Evolutionary conservation across 2,797 vertebrate species (phyloP).

Genomic region (Phylloscopus collybita): DNA sequence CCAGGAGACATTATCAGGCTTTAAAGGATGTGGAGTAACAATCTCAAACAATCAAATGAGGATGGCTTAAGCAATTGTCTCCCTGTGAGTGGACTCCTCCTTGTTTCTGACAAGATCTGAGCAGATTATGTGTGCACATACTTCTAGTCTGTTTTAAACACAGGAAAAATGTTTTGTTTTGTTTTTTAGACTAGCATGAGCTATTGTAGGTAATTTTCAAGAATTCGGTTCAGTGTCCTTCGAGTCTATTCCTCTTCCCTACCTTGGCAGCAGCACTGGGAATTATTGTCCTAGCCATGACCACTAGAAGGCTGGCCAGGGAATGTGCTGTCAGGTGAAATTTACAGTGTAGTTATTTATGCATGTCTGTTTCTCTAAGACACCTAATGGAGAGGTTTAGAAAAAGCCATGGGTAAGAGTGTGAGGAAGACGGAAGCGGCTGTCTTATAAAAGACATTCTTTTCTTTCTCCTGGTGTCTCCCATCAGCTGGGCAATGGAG

Average conservation of each 20-base stretch:
- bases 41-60: background rate
- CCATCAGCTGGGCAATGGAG: background rate
- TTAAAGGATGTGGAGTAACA: background rate
- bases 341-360: background rate
- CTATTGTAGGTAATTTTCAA: background rate
- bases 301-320: background rate
- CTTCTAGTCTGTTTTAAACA: background rate
- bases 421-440: background rate
- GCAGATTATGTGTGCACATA: accelerated
- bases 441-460: background rate
- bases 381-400: background rate
- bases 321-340: background rate
- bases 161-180: background rate
- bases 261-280: background rate
- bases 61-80: background rate
- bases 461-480: background rate
- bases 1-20: background rate
- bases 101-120: background rate
- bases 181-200: background rate
- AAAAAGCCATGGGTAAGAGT: background rate
- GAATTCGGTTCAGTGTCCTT: background rate
- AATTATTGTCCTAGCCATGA: background rate
- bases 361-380: background rate
- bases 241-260: background rate
- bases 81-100: background rate